These are phyloP conservation scores for Cyclophora albipunctata DNA, from an alignment of 2,888 invertebrate genomes.

Conservation along the genomic window DNA sequence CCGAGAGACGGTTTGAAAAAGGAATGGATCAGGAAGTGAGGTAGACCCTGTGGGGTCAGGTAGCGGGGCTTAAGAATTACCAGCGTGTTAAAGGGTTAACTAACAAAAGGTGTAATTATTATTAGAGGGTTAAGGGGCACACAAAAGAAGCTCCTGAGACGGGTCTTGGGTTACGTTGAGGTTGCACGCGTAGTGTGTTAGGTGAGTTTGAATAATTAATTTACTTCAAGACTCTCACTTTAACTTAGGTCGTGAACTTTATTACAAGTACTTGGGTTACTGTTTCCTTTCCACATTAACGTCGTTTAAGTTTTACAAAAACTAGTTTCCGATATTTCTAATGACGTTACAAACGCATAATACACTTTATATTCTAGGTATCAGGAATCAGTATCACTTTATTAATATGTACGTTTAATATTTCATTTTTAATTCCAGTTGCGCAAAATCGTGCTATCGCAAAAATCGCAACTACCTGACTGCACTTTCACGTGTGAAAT, in stretches of 20 bases:
- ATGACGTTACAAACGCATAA: no score
- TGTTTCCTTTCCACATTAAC: constrained; percentile 1
- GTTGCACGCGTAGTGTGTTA: constrained; percentile 48
- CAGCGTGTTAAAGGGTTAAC: constrained; percentile 69
- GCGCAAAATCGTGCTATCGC: constrained; percentile 3
- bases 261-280: constrained; percentile 9
- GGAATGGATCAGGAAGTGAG: constrained; percentile 71
- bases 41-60: constrained; percentile 60
- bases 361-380: no score
- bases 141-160: constrained; percentile 48
- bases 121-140: constrained; percentile 57
- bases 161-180: constrained; percentile 53
- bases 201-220: constrained; percentile 29
- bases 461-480: constrained; percentile 41
- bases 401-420: background rate
- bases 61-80: constrained; percentile 68
- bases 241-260: constrained; percentile 3
- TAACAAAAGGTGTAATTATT: constrained; percentile 67
- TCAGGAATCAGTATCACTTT: no score
- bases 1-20: constrained; percentile 51
- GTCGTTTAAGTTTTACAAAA: constrained; percentile 1
- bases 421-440: background rate
- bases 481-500: constrained; percentile 66
- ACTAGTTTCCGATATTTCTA: no score
- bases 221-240: constrained; percentile 16